These are phyloP conservation scores for Siphonodentalium dalli DNA, from an alignment of 2,888 invertebrate species.

Conservation along the genomic window DNA sequence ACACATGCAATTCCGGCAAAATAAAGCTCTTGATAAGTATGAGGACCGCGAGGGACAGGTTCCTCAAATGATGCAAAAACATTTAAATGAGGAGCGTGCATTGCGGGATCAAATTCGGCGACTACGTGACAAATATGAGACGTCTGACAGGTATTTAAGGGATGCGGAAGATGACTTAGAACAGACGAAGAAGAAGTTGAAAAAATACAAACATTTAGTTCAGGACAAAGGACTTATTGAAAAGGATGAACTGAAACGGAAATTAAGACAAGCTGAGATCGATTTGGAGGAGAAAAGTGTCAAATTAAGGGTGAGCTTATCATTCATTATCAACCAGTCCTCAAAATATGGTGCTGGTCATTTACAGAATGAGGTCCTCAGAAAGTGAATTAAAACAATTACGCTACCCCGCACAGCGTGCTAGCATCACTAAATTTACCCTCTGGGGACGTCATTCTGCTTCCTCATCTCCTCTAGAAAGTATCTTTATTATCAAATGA, in stretches of 20 bases:
- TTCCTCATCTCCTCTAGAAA: too few species aligned
- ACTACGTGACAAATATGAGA: conserved; percentile 50
- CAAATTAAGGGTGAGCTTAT: conserved; percentile 48
- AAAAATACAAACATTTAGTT: conserved; percentile 56
- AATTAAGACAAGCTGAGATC: conserved; percentile 48
- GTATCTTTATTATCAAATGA: too few species aligned
- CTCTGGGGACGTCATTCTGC: too few species aligned
- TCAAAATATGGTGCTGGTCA: too few species aligned
- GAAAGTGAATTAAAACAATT: too few species aligned
- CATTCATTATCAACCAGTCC: not conserved
- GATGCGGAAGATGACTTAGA: conserved; percentile 61
- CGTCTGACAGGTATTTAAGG: conserved; percentile 51
- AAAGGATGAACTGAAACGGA: conserved; percentile 54
- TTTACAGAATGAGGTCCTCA: too few species aligned
- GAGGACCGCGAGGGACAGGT: conserved; percentile 60
- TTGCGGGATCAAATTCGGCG: conserved; percentile 54
- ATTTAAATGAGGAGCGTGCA: conserved; percentile 56
- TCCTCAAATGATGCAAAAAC: conserved; percentile 58
- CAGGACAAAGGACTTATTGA: conserved; percentile 60
- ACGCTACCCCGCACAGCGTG: too few species aligned
- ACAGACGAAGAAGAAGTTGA: conserved; percentile 48
- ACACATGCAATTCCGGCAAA: conserved; percentile 52
- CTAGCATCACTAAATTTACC: too few species aligned
- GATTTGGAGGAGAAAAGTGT: conserved; percentile 55
- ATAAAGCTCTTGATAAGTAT: conserved; percentile 53